A percentile compares a stretch with the other conserved stretches of the same genome.
Evolutionary conservation across 2,113 vertebrate genomes (phyloP).

Genomic region (Felis chaus): DNA sequence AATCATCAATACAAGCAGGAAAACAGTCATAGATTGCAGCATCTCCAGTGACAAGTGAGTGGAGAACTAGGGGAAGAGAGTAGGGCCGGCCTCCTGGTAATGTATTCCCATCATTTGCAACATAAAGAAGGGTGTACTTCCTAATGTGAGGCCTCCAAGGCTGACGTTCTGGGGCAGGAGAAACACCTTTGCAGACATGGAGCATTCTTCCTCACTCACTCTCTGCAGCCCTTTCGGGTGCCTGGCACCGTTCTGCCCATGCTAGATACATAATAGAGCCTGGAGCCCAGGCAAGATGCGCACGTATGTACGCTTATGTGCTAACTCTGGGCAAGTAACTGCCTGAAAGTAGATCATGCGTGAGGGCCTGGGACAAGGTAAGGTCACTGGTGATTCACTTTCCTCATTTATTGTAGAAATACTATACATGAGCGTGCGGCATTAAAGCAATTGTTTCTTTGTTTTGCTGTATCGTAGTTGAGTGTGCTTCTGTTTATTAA

Average conservation of each 20-base stretch:
- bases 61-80: accelerated
- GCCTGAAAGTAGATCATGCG: not conserved
- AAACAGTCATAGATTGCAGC: constrained; percentile 93
- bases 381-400: not conserved
- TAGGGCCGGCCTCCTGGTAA: not conserved
- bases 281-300: not conserved
- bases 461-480: not conserved
- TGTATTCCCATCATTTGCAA: accelerated
- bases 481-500: not conserved
- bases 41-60: constrained; percentile 94
- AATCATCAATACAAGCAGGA: constrained; percentile 92
- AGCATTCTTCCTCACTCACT: too few relatives aligned
- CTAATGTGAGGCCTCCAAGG: not conserved
- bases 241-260: not conserved
- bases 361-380: not conserved
- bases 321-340: not conserved
- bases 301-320: not conserved
- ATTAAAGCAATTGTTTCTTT: not conserved
- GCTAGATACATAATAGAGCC: not conserved
- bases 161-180: not conserved
- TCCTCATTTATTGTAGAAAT: not conserved
- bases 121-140: not conserved
- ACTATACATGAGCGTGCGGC: too few relatives aligned
- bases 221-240: not conserved
- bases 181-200: accelerated